Base-by-base conservation (phyloP, 1,140 invertebrate genomes). In the Anastrepha ludens region DNA sequence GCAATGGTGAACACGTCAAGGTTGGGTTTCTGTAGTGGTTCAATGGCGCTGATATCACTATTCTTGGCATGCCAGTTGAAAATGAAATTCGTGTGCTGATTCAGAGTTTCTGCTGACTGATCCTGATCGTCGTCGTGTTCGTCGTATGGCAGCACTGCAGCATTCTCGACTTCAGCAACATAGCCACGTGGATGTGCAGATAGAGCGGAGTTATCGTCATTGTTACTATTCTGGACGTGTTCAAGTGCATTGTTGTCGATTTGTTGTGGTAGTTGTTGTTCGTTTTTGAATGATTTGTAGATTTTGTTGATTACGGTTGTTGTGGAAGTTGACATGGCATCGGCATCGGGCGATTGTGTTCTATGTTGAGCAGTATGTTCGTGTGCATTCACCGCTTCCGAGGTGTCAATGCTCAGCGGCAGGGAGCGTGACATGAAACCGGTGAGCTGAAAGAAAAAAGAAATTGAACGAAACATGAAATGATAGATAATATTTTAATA, bases 1-100 rank as follows among this genome's bases (percentile, higher is more conserved):
- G 74, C 70, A 39, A 87, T 64, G 41, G 74, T 55, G 6, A 89
- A 89, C 88, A 90, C 89, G 89, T 91, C 89, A 86, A 91, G 88
- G 90, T 92, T 90, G 87, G 92, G 89, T 88, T 92, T 91, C 89
- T 90, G 91, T 88, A 93, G 89, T 89, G 92, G 92, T 90, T 91
- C 91, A 89, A 92, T 90, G 88, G 91, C 89, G 60, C 67, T 50
- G n/a, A 86, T 59, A n/a, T 86, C 87, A 17, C 47, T 86, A 47
- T 89, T 87, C 44, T 86, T 65, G n/a, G 55, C 67, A 59, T 89
- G 88, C 89, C 89, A 89, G 39, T 88, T 87, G 70, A 89, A 89
- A n/a, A 89, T 87, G 55, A 87, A 88, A 58, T 88, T 87, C 62
- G 85, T 88, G 58, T 88, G 89, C 15, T 86, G 62, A 74, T 87